Evolutionary conservation across 2,888 invertebrate species (phyloP).

Genomic region (Phragmatobia fuliginosa): DNA sequence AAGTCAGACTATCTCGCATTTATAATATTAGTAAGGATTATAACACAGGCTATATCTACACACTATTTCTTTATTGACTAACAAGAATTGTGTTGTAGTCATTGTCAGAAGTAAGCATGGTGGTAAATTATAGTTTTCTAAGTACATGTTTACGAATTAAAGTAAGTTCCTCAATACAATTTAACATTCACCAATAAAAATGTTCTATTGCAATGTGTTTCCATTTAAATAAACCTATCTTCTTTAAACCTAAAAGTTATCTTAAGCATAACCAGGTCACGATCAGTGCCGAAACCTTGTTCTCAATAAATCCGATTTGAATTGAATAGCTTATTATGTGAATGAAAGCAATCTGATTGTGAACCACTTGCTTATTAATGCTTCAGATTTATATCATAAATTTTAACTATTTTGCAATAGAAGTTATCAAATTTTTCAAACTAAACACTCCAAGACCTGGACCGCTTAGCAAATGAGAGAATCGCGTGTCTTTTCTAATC

Average conservation of each 20-base stretch:
- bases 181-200: neutral
- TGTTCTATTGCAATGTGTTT: neutral
- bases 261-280: conserved; percentile 4
- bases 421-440: conserved; percentile 13
- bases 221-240: neutral
- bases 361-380: neutral
- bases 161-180: neutral
- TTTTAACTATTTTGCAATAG: conserved; percentile 26
- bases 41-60: too few species aligned
- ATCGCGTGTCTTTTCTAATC: conserved; percentile 71
- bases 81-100: neutral
- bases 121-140: neutral
- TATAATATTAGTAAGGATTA: too few species aligned
- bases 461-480: conserved; percentile 34
- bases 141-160: neutral
- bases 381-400: conserved; percentile 17
- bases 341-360: conserved; percentile 11
- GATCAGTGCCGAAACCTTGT: conserved; percentile 27
- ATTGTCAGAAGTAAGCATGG: neutral
- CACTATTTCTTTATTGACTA: neutral
- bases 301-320: conserved; percentile 28
- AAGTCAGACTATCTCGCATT: too few species aligned
- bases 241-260: neutral
- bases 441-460: conserved; percentile 18
- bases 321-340: conserved; percentile 9